Conservation (phyloP, 2,113 vertebrate genomes). For the Oryzias javanicus region DNA sequence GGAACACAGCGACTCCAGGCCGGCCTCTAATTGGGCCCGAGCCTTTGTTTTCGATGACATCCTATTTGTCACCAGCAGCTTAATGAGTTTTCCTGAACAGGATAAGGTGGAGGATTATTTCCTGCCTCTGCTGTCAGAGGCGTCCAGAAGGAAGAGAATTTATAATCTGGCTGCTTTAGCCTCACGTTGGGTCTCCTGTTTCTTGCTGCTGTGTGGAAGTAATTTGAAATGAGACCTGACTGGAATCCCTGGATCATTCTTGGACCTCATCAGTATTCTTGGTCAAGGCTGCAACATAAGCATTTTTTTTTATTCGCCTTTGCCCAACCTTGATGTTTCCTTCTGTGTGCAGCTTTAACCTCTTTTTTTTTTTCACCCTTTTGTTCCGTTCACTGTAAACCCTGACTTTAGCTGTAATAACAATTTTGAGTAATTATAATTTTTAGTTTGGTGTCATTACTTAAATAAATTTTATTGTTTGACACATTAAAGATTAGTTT, state of each 20-base stretch:
- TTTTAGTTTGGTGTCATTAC: too few relatives aligned
- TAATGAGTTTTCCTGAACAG: slow-evolving; percentile 61
- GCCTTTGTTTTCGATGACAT: slow-evolving; percentile 43
- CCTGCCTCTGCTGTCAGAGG: slow-evolving; percentile 54
- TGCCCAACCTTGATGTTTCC: slow-evolving; percentile 30
- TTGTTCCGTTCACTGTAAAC: too few relatives aligned
- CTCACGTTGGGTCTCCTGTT: slow-evolving; percentile 43
- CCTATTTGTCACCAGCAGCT: slow-evolving; percentile 64
- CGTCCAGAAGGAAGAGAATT: slow-evolving; percentile 51
- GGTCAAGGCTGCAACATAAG: slow-evolving; percentile 61
- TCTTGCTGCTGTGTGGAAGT: slow-evolving; percentile 57
- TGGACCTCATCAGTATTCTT: slow-evolving; percentile 67
- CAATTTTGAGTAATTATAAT: too few relatives aligned
- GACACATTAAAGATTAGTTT: too few relatives aligned
- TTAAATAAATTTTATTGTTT: too few relatives aligned
- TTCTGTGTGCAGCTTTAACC: slow-evolving; percentile 44
- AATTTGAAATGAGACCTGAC: slow-evolving; percentile 68
- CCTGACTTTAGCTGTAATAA: too few relatives aligned
- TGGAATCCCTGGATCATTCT: slow-evolving; percentile 59
- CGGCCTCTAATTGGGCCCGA: slow-evolving; percentile 58
- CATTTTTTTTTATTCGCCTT: slow-evolving; percentile 28
- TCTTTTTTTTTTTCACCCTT: slow-evolving; percentile 18
- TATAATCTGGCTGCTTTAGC: slow-evolving; percentile 48
- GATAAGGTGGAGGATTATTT: slow-evolving; percentile 65
- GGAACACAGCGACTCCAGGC: slow-evolving; percentile 42